phyloP scores from a whole-genome alignment of 2,888 invertebrate species.

The Platerodrilus igneus region DNA sequence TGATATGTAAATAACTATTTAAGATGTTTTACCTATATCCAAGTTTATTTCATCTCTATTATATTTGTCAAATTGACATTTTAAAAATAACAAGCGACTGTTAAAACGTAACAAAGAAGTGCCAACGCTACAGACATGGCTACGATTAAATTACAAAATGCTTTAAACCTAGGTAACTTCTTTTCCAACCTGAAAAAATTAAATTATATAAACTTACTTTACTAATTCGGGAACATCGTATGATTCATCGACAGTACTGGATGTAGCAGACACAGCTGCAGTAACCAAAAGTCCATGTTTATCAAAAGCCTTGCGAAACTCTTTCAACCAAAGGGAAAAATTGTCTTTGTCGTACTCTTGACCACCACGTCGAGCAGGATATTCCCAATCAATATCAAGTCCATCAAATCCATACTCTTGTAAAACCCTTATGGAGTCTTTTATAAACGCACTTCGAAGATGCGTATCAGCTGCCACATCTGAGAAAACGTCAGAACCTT shows the following conservation, averaged over 20 bases:
- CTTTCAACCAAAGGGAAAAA: too few species aligned
- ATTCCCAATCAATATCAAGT: conserved; percentile 70
- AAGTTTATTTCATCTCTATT: too few species aligned
- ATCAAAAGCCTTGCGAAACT: conserved; percentile 9
- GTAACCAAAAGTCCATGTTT: conserved; percentile 52
- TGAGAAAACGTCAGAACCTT: conserved; percentile 44
- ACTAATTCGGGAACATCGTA: conserved; percentile 58
- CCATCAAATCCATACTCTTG: conserved; percentile 61
- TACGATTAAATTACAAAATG: too few species aligned
- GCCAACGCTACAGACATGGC: too few species aligned
- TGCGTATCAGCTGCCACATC: conserved; percentile 48
- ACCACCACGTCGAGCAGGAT: conserved; percentile 57
- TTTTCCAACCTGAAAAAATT: too few species aligned
- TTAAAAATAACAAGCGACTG: too few species aligned
- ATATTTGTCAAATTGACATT: too few species aligned
- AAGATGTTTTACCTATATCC: too few species aligned
- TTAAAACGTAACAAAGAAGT: too few species aligned
- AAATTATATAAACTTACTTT: conserved; percentile 46
- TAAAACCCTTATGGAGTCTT: conserved; percentile 54
- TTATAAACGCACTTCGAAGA: conserved; percentile 52
- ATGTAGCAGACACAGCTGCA: conserved; percentile 58
- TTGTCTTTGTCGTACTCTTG: too few species aligned
- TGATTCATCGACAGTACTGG: conserved; percentile 49
- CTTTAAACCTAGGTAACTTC: too few species aligned
- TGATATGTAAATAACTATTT: too few species aligned